Conservation (phyloP, 2,888 invertebrate genomes). For the Rhorus exstirpatorius region DNA sequence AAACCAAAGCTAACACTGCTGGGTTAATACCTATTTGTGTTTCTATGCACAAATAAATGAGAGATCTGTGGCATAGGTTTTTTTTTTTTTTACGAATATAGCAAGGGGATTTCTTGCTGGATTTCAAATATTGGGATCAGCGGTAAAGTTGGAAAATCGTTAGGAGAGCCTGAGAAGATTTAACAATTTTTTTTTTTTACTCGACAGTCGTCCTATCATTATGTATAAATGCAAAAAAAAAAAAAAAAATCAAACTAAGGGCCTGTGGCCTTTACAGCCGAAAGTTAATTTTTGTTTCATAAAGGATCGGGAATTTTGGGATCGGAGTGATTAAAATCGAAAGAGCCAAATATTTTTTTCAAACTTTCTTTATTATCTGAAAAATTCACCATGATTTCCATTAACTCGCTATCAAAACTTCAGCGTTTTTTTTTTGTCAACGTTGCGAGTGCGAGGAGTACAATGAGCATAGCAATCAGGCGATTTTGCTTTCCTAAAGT, state of each 20-base stretch:
- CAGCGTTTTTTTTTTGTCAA: slow-evolving; percentile 49
- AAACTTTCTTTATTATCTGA: slow-evolving; percentile 41
- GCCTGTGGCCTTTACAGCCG: too few relatives aligned
- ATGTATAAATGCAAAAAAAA: too few relatives aligned
- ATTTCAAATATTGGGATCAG: too few relatives aligned
- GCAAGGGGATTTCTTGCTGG: too few relatives aligned
- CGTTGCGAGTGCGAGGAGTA: slow-evolving; percentile 35
- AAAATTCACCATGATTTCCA: slow-evolving; percentile 42
- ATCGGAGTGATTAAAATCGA: background rate
- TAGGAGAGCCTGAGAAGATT: too few relatives aligned
- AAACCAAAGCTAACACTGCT: background rate
- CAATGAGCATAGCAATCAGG: slow-evolving; percentile 61
- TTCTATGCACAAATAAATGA: background rate
- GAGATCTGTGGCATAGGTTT: too few relatives aligned
- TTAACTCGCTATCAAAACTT: slow-evolving; percentile 52
- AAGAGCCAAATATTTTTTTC: slow-evolving; percentile 1
- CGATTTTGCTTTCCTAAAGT: background rate
- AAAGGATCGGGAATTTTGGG: background rate
- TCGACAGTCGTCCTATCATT: too few relatives aligned
- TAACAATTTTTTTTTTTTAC: too few relatives aligned
- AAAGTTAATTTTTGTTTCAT: background rate
- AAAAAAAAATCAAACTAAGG: too few relatives aligned
- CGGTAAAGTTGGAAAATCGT: too few relatives aligned
- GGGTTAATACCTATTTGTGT: slow-evolving; percentile 13
- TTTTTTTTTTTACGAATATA: too few relatives aligned